Evolutionary conservation across 2,797 vertebrate genomes (phyloP).

Genomic region (Pygocentrus nattereri): DNA sequence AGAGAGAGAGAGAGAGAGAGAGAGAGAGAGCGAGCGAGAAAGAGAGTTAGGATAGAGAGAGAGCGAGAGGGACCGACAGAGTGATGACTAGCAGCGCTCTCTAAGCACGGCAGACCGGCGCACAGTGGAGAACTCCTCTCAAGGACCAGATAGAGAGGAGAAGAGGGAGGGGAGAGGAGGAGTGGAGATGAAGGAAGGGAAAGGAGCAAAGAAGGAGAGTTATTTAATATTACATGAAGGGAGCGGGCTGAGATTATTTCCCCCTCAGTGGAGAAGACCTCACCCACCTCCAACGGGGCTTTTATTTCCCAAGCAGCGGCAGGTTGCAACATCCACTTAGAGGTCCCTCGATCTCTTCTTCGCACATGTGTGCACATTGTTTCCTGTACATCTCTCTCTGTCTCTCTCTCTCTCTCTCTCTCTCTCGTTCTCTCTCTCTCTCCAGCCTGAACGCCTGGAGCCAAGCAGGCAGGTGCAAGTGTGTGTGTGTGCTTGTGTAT

Average conservation of each 20-base stretch:
- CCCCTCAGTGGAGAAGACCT: conserved; percentile 78
- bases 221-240: conserved; percentile 95
- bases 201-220: conserved; percentile 50
- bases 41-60: conserved; percentile 22
- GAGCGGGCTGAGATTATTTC: conserved; percentile 90
- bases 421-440: neutral
- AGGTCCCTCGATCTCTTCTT: conserved; percentile 39
- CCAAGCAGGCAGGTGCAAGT: neutral
- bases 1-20: conserved; percentile 30
- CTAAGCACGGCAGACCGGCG: conserved; percentile 24
- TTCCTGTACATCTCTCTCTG: neutral
- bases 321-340: conserved; percentile 59
- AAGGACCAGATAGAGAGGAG: conserved; percentile 31
- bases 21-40: neutral
- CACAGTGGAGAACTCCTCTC: conserved; percentile 24
- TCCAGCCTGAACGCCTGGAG: neutral
- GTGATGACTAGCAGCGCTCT: conserved; percentile 20
- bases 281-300: conserved; percentile 66
- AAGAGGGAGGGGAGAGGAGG: conserved; percentile 29
- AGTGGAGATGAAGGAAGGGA: conserved; percentile 31
- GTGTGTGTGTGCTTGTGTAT: neutral
- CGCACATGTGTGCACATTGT: neutral
- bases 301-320: conserved; percentile 52
- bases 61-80: neutral
- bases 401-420: neutral